Conservation (phyloP, 2,888 invertebrate genomes). For the Eugnorisma glareosa region DNA sequence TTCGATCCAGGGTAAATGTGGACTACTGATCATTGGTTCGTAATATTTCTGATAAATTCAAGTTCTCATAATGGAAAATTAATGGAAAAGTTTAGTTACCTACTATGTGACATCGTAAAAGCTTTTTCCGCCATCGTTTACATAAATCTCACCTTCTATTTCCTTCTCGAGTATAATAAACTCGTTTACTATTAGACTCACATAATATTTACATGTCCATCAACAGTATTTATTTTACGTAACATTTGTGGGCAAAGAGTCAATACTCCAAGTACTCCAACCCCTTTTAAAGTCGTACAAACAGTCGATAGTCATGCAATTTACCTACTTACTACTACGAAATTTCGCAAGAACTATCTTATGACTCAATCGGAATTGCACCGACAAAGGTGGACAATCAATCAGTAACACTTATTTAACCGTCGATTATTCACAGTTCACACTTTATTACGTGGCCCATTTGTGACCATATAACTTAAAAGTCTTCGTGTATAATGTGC, state of each 20-base stretch:
- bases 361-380: constrained; percentile 59
- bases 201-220: constrained; percentile 25
- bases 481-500: neutral
- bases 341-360: constrained; percentile 50
- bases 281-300: constrained; percentile 10
- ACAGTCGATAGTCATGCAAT: constrained; percentile 8
- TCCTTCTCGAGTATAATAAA: constrained; percentile 19
- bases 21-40: neutral
- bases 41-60: neutral
- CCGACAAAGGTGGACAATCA: constrained; percentile 47
- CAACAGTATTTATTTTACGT: constrained; percentile 17
- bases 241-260: constrained; percentile 6
- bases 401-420: constrained; percentile 31
- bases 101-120: constrained; percentile 21
- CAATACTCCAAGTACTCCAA: neutral
- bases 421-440: constrained; percentile 22
- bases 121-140: constrained; percentile 24
- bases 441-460: neutral
- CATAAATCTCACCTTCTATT: constrained; percentile 27
- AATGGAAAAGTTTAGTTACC: constrained; percentile 8
- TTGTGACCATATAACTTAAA: neutral
- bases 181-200: constrained; percentile 10
- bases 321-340: neutral
- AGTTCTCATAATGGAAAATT: neutral
- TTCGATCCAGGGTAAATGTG: neutral